Conservation (phyloP, 2,888 invertebrate species). For the Zonitis immaculata region DNA sequence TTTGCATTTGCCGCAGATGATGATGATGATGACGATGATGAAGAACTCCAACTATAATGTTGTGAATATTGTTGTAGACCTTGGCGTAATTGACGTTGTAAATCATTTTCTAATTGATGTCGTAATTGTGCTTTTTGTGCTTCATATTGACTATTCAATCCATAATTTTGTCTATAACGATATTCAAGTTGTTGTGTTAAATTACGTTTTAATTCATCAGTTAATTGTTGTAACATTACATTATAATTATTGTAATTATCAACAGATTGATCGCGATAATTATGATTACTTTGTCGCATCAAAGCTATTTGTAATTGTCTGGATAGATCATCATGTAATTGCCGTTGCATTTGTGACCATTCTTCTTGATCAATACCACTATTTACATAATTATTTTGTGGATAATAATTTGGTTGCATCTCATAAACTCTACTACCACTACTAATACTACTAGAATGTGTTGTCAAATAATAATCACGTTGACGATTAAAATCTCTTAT, state of each 20-base stretch:
- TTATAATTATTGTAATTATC: slow-evolving; percentile 27
- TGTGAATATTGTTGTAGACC: slow-evolving; percentile 38
- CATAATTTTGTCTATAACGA: slow-evolving; percentile 25
- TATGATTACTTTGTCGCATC: slow-evolving; percentile 24
- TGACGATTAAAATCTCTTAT: slow-evolving; percentile 31
- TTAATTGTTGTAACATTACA: slow-evolving; percentile 33
- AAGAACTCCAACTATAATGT: slow-evolving; percentile 32
- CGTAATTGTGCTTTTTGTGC: slow-evolving; percentile 36
- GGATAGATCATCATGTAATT: slow-evolving; percentile 35
- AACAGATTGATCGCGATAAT: slow-evolving; percentile 11
- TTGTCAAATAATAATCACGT: slow-evolving; percentile 15
- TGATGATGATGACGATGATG: slow-evolving; percentile 10
- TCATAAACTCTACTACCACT: slow-evolving; percentile 12
- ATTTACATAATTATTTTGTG: not conserved
- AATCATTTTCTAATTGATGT: slow-evolving; percentile 38
- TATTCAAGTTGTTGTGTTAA: slow-evolving; percentile 39
- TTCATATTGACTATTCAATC: slow-evolving; percentile 21
- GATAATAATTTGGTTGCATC: slow-evolving; percentile 4
- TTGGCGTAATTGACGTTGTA: slow-evolving; percentile 41
- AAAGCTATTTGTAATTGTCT: slow-evolving; percentile 38
- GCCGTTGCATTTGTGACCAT: slow-evolving; percentile 27
- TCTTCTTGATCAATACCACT: slow-evolving; percentile 19
- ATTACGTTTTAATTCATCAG: slow-evolving; percentile 42
- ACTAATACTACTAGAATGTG: not conserved
- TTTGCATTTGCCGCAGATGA: slow-evolving; percentile 20